phyloP scores from a whole-genome alignment of 2,888 invertebrate genomes.

The Amphipyra berbera region DNA sequence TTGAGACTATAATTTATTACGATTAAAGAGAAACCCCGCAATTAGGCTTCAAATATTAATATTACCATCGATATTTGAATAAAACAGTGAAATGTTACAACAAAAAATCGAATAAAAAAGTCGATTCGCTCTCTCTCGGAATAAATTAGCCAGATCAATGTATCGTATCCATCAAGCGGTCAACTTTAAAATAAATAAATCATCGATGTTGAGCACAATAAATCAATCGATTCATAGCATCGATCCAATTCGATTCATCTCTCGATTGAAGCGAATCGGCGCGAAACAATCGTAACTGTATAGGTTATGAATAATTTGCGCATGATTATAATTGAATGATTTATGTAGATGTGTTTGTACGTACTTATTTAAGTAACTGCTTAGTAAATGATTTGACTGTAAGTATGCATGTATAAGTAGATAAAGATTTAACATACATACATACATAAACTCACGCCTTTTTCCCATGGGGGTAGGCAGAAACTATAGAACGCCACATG shows the following conservation, averaged over 20 bases:
- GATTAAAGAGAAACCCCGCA: conserved; percentile 48
- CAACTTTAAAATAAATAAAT: conserved; percentile 81
- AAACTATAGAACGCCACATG: no score
- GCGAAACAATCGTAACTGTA: conserved; percentile 75
- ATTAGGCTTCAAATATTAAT: conserved; percentile 32
- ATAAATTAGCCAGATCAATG: conserved; percentile 55
- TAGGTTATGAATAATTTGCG: conserved; percentile 72
- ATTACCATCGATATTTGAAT: conserved; percentile 33
- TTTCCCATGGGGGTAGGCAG: no score
- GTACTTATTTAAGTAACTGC: conserved; percentile 27
- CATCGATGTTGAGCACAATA: conserved; percentile 77
- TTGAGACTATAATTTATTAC: conserved; percentile 40
- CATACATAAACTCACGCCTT: no score
- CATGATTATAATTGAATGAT: conserved; percentile 73
- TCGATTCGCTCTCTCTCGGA: conserved; percentile 47
- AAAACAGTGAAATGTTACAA: conserved; percentile 19
- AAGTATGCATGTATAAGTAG: neutral
- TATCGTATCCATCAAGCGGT: conserved; percentile 67
- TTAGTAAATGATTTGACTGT: conserved; percentile 22
- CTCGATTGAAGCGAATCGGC: conserved; percentile 70
- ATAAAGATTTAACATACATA: conserved; percentile 1
- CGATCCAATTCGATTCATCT: conserved; percentile 84
- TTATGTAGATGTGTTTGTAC: conserved; percentile 36
- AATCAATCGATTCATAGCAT: conserved; percentile 82
- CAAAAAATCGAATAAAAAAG: conserved; percentile 32